A percentile compares a stretch with the other conserved stretches of the same genome.
phyloP scores from a whole-genome alignment of 2,888 invertebrate species.

The Tipula vernalis region DNA sequence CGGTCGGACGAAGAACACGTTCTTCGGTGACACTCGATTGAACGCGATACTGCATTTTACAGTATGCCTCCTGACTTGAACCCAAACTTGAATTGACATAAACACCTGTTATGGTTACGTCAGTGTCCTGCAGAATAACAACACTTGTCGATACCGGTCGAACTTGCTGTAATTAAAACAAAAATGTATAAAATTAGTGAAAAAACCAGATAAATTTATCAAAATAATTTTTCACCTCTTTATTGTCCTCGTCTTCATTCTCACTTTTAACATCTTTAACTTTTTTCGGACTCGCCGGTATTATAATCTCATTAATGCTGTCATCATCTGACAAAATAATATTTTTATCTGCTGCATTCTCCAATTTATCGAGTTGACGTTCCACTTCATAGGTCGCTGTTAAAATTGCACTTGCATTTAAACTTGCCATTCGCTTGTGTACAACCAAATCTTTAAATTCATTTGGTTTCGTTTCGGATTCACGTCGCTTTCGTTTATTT shows the following conservation, averaged over 20 bases:
- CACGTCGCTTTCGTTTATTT: conserved; percentile 15
- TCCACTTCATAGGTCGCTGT: conserved; percentile 74
- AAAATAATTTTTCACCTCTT: conserved; percentile 17
- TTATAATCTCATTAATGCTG: conserved; percentile 8
- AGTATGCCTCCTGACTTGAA: conserved; percentile 66
- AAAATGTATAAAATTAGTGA: neutral
- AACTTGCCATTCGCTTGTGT: conserved; percentile 79
- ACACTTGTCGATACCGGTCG: conserved; percentile 44
- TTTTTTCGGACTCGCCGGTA: conserved; percentile 10
- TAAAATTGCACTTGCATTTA: conserved; percentile 81
- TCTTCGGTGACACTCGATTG: conserved; percentile 80
- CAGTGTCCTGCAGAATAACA: conserved; percentile 74
- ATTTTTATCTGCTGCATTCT: conserved; percentile 13
- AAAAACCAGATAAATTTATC: neutral
- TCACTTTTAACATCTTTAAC: conserved; percentile 20
- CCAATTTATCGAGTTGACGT: conserved; percentile 31
- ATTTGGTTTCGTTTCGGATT: conserved; percentile 20
- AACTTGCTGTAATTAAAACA: neutral
- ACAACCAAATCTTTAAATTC: conserved; percentile 80
- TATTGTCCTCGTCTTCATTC: conserved; percentile 16
- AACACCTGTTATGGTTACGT: conserved; percentile 77
- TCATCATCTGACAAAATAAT: conserved; percentile 13
- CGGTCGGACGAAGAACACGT: conserved; percentile 51
- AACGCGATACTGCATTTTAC: conserved; percentile 81
- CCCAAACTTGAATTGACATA: conserved; percentile 64